These are phyloP conservation scores for Subacronicta megacephala DNA, from an alignment of 2,888 invertebrate species.

Conservation along the genomic window DNA sequence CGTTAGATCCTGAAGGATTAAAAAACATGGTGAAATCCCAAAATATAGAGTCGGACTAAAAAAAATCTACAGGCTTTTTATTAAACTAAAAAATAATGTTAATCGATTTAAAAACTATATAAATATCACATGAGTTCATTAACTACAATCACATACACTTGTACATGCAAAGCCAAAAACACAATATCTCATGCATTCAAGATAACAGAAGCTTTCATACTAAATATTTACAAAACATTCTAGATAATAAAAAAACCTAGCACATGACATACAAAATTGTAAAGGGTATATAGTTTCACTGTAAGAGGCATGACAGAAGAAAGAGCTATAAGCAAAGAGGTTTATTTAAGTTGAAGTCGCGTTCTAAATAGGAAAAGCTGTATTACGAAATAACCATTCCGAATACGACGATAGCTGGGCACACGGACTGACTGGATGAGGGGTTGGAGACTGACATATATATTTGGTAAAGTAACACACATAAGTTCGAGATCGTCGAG, in stretches of 20 bases:
- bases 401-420: conserved; percentile 78
- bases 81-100: conserved; percentile 22
- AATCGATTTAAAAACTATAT: conserved; percentile 27
- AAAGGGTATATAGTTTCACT: conserved; percentile 42
- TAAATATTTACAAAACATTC: conserved; percentile 55
- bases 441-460: conserved; percentile 75
- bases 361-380: conserved; percentile 66
- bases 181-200: conserved; percentile 68
- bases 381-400: conserved; percentile 73
- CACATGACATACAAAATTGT: conserved; percentile 47
- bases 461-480: conserved; percentile 83
- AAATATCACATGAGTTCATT: conserved; percentile 40
- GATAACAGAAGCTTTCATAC: conserved; percentile 57
- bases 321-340: conserved; percentile 54
- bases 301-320: conserved; percentile 41
- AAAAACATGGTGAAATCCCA: conserved; percentile 12
- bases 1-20: conserved; percentile 92
- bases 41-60: neutral
- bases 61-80: conserved; percentile 22
- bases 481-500: conserved; percentile 79
- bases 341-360: conserved; percentile 35
- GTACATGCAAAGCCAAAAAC: conserved; percentile 72
- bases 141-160: conserved; percentile 53
- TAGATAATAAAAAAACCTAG: conserved; percentile 47
- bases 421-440: conserved; percentile 77